phyloP scores from a whole-genome alignment of 2,888 invertebrate genomes.

The Zaprionus obscuricornis region DNA sequence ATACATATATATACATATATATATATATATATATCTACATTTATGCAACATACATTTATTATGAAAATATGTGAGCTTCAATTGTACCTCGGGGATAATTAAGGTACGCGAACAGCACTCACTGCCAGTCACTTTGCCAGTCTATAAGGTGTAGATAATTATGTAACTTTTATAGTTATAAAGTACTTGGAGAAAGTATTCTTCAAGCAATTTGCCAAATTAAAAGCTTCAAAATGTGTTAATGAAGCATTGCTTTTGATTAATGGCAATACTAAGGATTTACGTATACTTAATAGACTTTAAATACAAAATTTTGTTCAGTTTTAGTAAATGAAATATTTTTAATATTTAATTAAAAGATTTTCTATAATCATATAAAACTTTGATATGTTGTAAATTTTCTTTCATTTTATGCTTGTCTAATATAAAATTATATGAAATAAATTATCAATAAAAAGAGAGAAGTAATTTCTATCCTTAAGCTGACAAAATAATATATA shows the following conservation, averaged over 20 bases:
- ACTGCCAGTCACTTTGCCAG: conserved; percentile 4
- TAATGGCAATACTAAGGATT: no score
- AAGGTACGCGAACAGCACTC: conserved; percentile 33
- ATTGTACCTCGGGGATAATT: conserved; percentile 56
- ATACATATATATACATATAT: conserved; percentile 25
- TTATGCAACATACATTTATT: conserved; percentile 29
- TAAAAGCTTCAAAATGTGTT: conserved; percentile 49
- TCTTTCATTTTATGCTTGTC: no score
- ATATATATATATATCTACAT: not conserved
- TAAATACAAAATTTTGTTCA: no score
- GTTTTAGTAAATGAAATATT: no score
- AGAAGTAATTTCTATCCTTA: no score
- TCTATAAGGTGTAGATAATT: conserved; percentile 17
- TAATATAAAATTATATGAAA: no score
- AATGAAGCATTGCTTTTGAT: conserved; percentile 56
- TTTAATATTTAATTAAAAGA: no score
- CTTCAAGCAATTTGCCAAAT: conserved; percentile 50
- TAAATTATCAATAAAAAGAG: no score
- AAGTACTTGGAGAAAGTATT: conserved; percentile 23
- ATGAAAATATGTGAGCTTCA: conserved; percentile 23
- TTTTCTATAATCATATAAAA: no score
- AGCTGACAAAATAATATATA: no score
- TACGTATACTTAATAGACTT: no score
- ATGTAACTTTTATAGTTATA: conserved; percentile 22
- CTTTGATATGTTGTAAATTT: no score